phyloP scores from a whole-genome alignment of 2,888 invertebrate genomes.

The Pyrrhia umbra region DNA sequence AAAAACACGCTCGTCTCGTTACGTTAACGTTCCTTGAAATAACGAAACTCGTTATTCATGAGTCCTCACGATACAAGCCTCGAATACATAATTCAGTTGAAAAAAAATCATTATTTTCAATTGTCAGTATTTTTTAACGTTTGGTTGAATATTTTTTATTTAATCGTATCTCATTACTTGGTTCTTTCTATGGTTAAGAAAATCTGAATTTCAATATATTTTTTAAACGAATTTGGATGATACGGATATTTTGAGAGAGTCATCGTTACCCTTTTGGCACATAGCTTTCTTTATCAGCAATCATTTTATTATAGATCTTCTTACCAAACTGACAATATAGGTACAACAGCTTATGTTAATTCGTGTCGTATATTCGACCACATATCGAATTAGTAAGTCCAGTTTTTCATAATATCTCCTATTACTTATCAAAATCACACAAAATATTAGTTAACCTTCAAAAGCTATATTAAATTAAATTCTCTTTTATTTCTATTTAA shows the following conservation, averaged over 20 bases:
- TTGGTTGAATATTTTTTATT: conserved; percentile 26
- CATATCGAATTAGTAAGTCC: too few relatives aligned
- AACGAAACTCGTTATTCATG: conserved; percentile 65
- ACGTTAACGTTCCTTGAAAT: conserved; percentile 63
- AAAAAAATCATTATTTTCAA: conserved; percentile 38
- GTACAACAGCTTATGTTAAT: too few relatives aligned
- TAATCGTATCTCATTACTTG: conserved; percentile 27
- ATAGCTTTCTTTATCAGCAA: too few relatives aligned
- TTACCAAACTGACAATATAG: too few relatives aligned
- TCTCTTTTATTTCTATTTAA: too few relatives aligned
- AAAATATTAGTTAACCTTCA: too few relatives aligned
- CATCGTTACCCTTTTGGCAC: too few relatives aligned
- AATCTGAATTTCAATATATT: background rate
- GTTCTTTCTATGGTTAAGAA: background rate
- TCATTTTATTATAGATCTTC: too few relatives aligned
- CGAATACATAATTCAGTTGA: conserved; percentile 61
- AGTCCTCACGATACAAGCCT: conserved; percentile 58
- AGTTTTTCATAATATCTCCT: too few relatives aligned
- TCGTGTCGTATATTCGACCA: too few relatives aligned
- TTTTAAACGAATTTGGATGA: background rate
- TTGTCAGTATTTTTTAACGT: conserved; percentile 26
- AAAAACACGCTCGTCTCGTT: conserved; percentile 58
- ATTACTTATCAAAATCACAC: too few relatives aligned
- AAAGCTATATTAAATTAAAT: too few relatives aligned
- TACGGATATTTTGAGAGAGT: background rate